phyloP scores from a whole-genome alignment of 1,140 invertebrate genomes.

The Leptopilina boulardi region DNA sequence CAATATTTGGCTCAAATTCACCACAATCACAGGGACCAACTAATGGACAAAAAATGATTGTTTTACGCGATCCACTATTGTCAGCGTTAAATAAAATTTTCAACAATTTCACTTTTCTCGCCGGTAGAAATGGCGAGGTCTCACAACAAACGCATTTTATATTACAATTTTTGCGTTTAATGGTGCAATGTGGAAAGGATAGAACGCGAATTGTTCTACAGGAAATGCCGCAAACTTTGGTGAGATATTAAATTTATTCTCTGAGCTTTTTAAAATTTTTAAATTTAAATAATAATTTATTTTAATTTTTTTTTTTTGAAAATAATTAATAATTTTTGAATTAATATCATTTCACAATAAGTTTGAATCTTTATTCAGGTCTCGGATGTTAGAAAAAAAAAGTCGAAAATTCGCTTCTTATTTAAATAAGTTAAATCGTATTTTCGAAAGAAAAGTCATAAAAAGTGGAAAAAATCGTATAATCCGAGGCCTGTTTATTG shows the following conservation, averaged over 20 bases:
- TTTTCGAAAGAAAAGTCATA: background rate
- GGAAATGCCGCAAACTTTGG: constrained; percentile 86
- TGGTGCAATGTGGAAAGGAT: constrained; percentile 88
- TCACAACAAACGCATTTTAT: constrained; percentile 92
- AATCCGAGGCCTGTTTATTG: too few relatives aligned
- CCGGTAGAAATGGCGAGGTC: constrained; percentile 84
- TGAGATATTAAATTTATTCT: constrained; percentile 65
- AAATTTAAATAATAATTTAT: background rate
- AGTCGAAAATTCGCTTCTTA: too few relatives aligned
- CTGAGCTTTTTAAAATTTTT: background rate
- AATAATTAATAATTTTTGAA: too few relatives aligned
- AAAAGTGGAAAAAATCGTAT: too few relatives aligned
- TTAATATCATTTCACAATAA: background rate
- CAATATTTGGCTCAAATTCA: constrained; percentile 76
- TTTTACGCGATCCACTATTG: constrained; percentile 80
- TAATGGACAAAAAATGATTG: constrained; percentile 71
- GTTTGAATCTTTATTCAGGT: too few relatives aligned
- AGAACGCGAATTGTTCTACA: constrained; percentile 85
- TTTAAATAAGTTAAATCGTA: too few relatives aligned
- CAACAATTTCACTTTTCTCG: constrained; percentile 83
- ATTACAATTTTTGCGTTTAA: constrained; percentile 87
- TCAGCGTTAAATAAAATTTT: constrained; percentile 81
- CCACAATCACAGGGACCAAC: constrained; percentile 73
- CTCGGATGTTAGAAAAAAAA: too few relatives aligned
- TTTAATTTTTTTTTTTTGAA: background rate